Evolutionary conservation across 2,888 invertebrate species (phyloP).

Genomic region (Deilephila elpenor): DNA sequence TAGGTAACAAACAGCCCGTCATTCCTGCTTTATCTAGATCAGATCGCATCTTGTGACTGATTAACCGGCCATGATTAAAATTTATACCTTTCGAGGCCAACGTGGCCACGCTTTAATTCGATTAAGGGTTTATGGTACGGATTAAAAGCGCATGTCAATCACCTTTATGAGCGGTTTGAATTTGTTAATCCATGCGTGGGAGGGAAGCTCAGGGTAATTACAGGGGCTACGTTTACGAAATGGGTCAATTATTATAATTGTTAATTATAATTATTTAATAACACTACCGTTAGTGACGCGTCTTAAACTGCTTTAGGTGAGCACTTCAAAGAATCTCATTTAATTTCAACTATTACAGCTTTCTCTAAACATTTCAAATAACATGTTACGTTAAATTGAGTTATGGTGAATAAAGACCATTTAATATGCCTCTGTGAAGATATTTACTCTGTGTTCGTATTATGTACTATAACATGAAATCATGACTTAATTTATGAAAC

Average conservation of each 20-base stretch:
- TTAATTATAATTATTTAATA: constrained; percentile 29
- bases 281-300: background rate
- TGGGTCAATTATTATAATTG: constrained; percentile 27
- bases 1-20: constrained; percentile 57
- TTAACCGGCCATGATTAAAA: constrained; percentile 42
- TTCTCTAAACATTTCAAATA: constrained; percentile 1
- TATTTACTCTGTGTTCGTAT: background rate
- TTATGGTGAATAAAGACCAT: background rate
- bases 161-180: constrained; percentile 80
- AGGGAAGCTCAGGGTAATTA: constrained; percentile 56
- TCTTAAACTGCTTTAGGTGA: constrained; percentile 14
- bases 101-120: constrained; percentile 55
- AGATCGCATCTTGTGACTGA: constrained; percentile 54
- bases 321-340: constrained; percentile 1
- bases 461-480: no score
- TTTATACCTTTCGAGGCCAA: constrained; percentile 37
- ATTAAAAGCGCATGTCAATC: constrained; percentile 76
- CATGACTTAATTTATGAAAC: no score
- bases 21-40: constrained; percentile 60
- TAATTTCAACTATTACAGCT: constrained; percentile 18
- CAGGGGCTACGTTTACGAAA: constrained; percentile 32
- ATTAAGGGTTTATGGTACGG: constrained; percentile 64
- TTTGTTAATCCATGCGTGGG: constrained; percentile 72
- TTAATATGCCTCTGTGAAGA: background rate
- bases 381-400: background rate